Base-by-base conservation (phyloP, 1,140 invertebrate genomes). In the Spodoptera frugiperda region DNA sequence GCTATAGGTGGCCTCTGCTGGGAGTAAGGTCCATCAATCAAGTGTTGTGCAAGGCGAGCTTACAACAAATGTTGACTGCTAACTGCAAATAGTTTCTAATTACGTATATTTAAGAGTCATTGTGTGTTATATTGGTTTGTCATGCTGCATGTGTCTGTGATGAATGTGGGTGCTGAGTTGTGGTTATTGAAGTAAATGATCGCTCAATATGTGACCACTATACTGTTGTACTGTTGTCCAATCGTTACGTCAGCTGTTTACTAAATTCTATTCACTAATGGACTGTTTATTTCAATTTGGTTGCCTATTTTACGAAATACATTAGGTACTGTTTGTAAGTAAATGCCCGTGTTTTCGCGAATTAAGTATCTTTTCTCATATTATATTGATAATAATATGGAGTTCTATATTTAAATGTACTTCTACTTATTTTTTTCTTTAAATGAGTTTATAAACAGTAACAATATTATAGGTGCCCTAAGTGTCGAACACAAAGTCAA, bases 61-160 rank as follows among this genome's bases (percentile, higher is more conserved):
- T 87, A 88, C 89, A 85, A 91, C 90, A 88, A 91, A 92, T 87
- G 87, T 78, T 86, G 85, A 75, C 79, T 85, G 78, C 75, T 68
- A 82, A 84, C 84, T 87, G 85, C 87, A 87, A 89, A 92, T 89
- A 87, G 90, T 85, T 89, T 84, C 84, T 91, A 92, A 93, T 93
- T 92, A 91, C 74, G 79, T 82, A 90, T 88, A 90, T 91, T 91
- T 89, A 84, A 86, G 86, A 91, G 88, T 91, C 89, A 91, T 89
- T 91, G 87, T 86, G 78, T 51, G 75, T 49, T 72, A 77, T 76
- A 82, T 80, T 83, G 78, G 77, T 78, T 51, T 76, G 84, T 87
- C 85, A 87, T 82, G 83, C 83, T 82, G 81, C 78, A 78, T 80
- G 85, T 87, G 77, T 77, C 78, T 78, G 68, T 71, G 57, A 51